Conservation (phyloP, 1,140 invertebrate genomes). For the Drosophila equinoxialis region DNA sequence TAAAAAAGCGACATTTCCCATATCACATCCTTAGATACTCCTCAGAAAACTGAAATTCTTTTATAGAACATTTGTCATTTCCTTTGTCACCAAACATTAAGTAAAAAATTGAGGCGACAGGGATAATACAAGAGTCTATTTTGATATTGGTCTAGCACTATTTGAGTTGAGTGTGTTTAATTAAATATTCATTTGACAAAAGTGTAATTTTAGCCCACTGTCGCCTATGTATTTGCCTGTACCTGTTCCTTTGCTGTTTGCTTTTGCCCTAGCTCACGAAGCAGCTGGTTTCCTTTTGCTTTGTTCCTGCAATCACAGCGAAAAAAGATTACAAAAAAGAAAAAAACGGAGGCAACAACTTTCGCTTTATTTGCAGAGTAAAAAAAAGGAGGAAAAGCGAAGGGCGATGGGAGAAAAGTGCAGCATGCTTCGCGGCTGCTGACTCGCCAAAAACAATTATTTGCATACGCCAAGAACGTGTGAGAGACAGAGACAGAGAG, state of each 20-base stretch:
- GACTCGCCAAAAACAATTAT: conserved; percentile 74
- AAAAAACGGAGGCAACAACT: conserved; percentile 67
- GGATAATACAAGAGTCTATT: no score
- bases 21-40: no score
- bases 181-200: neutral
- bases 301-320: conserved; percentile 46
- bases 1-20: no score
- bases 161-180: neutral
- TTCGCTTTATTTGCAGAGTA: conserved; percentile 53
- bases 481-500: neutral
- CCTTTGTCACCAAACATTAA: no score
- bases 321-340: conserved; percentile 35
- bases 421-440: conserved; percentile 51
- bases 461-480: conserved; percentile 50
- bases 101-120: no score
- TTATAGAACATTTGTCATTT: no score
- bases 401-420: conserved; percentile 16
- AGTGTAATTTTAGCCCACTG: conserved; percentile 24
- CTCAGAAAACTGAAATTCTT: no score
- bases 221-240: conserved; percentile 24
- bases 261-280: conserved; percentile 22
- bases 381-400: conserved; percentile 19
- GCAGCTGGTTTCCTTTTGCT: conserved; percentile 27
- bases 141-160: neutral
- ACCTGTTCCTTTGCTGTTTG: conserved; percentile 41